A percentile compares a stretch with the other conserved stretches of the same genome.
Evolutionary conservation across 2,888 invertebrate species (phyloP).

Genomic region (Aproaerema taeniolella): DNA sequence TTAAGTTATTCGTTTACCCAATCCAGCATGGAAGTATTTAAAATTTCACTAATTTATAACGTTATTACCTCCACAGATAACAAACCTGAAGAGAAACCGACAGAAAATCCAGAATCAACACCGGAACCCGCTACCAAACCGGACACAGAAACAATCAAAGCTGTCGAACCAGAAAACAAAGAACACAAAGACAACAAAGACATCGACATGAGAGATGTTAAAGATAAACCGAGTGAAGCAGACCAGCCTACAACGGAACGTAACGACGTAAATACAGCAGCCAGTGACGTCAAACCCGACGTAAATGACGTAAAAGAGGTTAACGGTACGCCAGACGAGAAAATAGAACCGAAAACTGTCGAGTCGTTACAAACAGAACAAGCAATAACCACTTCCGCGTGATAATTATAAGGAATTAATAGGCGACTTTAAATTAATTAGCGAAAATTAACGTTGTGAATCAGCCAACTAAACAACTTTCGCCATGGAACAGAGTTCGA

Average conservation of each 20-base stretch:
- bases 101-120: neutral
- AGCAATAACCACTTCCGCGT: slow-evolving; percentile 46
- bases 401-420: slow-evolving; percentile 41
- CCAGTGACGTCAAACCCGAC: too few species aligned
- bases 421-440: too few species aligned
- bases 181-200: neutral
- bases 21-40: too few species aligned
- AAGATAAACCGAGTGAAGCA: too few species aligned
- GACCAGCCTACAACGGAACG: neutral
- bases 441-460: too few species aligned
- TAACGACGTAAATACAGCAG: too few species aligned
- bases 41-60: too few species aligned
- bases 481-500: too few species aligned
- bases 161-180: neutral
- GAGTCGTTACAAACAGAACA: slow-evolving; percentile 32
- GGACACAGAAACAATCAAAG: neutral
- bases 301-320: too few species aligned
- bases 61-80: too few species aligned
- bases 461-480: too few species aligned
- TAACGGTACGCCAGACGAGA: slow-evolving; percentile 41
- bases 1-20: too few species aligned
- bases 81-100: slow-evolving; percentile 19
- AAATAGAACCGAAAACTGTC: slow-evolving; percentile 29
- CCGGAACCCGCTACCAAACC: neutral
- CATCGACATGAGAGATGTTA: neutral